These are phyloP conservation scores for Endotricha flammealis DNA, from an alignment of 2,888 invertebrate species.

Conservation along the genomic window DNA sequence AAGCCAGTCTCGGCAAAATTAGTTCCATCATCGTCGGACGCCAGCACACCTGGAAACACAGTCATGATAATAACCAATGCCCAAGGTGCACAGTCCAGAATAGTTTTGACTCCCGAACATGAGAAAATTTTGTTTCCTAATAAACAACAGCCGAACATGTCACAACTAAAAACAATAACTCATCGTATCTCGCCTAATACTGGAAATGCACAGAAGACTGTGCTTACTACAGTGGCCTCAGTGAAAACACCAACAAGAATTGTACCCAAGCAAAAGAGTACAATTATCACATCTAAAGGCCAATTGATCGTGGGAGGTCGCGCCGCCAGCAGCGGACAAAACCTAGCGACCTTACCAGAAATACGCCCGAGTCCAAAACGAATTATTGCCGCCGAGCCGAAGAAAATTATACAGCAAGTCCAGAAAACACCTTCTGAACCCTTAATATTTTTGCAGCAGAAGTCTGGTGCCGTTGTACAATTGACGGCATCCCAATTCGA, in stretches of 20 bases:
- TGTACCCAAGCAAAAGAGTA: slow-evolving; percentile 64
- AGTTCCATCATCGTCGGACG: slow-evolving; percentile 48
- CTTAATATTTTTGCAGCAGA: slow-evolving; percentile 65
- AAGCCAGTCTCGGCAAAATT: slow-evolving; percentile 64
- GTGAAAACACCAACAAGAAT: slow-evolving; percentile 50
- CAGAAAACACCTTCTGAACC: slow-evolving; percentile 59
- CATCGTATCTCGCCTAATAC: slow-evolving; percentile 50
- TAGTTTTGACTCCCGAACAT: slow-evolving; percentile 79
- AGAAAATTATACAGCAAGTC: slow-evolving; percentile 53
- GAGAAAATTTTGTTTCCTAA: slow-evolving; percentile 79
- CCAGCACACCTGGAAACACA: slow-evolving; percentile 64
- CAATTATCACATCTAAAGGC: slow-evolving; percentile 78
- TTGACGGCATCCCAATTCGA: slow-evolving; percentile 72
- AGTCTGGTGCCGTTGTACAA: slow-evolving; percentile 70
- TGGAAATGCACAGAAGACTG: slow-evolving; percentile 37
- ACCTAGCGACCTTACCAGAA: slow-evolving; percentile 69
- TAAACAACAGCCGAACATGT: slow-evolving; percentile 57
- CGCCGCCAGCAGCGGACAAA: slow-evolving; percentile 61
- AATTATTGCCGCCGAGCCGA: slow-evolving; percentile 51
- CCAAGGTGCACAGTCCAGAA: slow-evolving; percentile 79
- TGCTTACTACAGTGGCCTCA: slow-evolving; percentile 34
- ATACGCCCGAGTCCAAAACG: slow-evolving; percentile 54
- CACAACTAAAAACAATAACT: slow-evolving; percentile 58
- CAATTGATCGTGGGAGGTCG: slow-evolving; percentile 72
- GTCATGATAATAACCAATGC: slow-evolving; percentile 82